These are phyloP conservation scores for Centruroides sculpturatus DNA, from an alignment of 1,140 invertebrate genomes.

Conservation along the genomic window DNA sequence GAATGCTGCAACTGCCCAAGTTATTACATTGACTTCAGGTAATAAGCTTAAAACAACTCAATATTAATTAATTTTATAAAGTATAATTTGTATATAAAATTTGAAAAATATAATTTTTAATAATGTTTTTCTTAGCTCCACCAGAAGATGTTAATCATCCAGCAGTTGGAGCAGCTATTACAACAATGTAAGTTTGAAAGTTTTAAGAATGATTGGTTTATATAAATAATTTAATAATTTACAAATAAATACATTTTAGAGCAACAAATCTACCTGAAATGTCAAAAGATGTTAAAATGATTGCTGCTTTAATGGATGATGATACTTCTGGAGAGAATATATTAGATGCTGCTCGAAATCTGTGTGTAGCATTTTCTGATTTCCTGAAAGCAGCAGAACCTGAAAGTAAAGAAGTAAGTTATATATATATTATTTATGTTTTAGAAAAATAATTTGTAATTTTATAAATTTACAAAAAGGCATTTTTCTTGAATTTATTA, in stretches of 20 bases:
- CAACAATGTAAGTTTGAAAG: conserved; percentile 51
- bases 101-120: conserved; percentile 22
- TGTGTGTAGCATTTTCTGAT: conserved; percentile 88
- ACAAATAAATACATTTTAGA: background rate
- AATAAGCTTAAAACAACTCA: too few relatives aligned
- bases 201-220: background rate
- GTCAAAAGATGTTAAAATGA: conserved; percentile 81
- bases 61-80: too few relatives aligned
- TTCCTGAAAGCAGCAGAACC: conserved; percentile 86
- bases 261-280: conserved; percentile 91
- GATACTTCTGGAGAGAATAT: conserved; percentile 65
- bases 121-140: conserved; percentile 66
- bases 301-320: conserved; percentile 83
- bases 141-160: conserved; percentile 57
- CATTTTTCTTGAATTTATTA: too few relatives aligned
- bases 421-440: background rate
- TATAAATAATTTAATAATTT: background rate
- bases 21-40: conserved; percentile 78
- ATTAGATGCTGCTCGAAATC: conserved; percentile 73
- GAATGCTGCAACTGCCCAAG: conserved; percentile 95
- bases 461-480: too few relatives aligned
- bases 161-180: conserved; percentile 87
- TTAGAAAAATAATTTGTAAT: background rate
- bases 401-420: conserved; percentile 52
- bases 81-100: too few relatives aligned